Conservation (phyloP, 2,797 vertebrate species). For the Mormyrops attenuatus region DNA sequence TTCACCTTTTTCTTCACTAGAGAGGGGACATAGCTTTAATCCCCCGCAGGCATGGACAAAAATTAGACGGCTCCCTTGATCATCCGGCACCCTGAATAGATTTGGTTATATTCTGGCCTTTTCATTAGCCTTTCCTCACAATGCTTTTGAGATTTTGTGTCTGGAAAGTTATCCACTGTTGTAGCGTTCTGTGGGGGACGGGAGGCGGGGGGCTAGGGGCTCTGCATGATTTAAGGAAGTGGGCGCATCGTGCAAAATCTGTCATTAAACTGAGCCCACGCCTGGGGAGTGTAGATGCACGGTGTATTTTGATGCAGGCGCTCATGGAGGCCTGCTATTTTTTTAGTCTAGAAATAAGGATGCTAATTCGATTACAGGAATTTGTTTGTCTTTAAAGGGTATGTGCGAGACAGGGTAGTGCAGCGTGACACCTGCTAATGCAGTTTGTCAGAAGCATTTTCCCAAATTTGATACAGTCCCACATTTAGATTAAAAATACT, state of each 20-base stretch:
- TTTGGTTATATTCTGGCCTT: conserved; percentile 44
- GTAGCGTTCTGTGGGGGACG: neutral
- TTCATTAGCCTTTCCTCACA: conserved; percentile 38
- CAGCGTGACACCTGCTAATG: neutral
- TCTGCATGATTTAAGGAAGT: conserved; percentile 13
- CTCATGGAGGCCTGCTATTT: neutral
- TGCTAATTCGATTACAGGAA: neutral
- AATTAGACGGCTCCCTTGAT: conserved; percentile 42
- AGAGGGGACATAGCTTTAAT: conserved; percentile 24
- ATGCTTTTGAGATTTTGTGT: conserved; percentile 28
- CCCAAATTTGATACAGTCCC: neutral
- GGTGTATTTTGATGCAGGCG: neutral
- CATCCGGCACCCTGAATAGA: conserved; percentile 39
- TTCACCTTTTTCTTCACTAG: conserved; percentile 4
- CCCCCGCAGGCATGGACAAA: conserved; percentile 35
- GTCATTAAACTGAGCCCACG: conserved; percentile 11
- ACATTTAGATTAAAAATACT: neutral
- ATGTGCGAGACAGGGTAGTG: neutral
- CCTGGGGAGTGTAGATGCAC: neutral
- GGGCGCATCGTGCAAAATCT: conserved; percentile 12
- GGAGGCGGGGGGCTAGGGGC: neutral
- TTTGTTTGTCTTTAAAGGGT: neutral
- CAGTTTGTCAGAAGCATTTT: conserved; percentile 14
- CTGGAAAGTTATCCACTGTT: conserved; percentile 1
- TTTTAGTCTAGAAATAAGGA: neutral